A percentile compares a stretch with the other conserved stretches of the same genome.
Conservation (phyloP, 1,140 invertebrate genomes). For the Ectropis grisescens region DNA sequence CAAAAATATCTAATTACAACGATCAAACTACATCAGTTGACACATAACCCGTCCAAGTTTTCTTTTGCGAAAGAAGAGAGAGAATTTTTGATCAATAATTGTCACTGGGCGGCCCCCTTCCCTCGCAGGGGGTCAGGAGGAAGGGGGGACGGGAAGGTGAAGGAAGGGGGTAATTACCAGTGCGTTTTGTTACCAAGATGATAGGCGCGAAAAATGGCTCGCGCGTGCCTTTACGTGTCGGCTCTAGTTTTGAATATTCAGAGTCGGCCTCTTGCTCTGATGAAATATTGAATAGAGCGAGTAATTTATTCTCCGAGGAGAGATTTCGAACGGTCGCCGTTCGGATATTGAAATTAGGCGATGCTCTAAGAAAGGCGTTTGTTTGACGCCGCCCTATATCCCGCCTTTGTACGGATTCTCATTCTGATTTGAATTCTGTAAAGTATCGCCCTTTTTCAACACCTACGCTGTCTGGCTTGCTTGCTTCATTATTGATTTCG, state of each 20-base stretch:
- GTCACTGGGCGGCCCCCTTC: slow-evolving; percentile 59
- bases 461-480: too few relatives aligned
- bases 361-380: slow-evolving; percentile 56
- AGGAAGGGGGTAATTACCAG: slow-evolving; percentile 59
- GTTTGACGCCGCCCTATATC: slow-evolving; percentile 39
- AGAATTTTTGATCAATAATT: slow-evolving; percentile 71
- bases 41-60: slow-evolving; percentile 70
- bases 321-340: slow-evolving; percentile 51
- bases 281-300: slow-evolving; percentile 65
- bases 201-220: slow-evolving; percentile 68
- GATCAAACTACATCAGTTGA: slow-evolving; percentile 52
- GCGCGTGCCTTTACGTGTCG: slow-evolving; percentile 65
- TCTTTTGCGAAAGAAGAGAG: slow-evolving; percentile 70
- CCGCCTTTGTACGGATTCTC: slow-evolving; percentile 18
- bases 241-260: slow-evolving; percentile 66
- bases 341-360: slow-evolving; percentile 68
- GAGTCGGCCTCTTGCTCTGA: slow-evolving; percentile 53
- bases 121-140: slow-evolving; percentile 15
- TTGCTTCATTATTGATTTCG: too few relatives aligned
- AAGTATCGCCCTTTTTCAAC: too few relatives aligned
- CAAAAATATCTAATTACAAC: slow-evolving; percentile 55
- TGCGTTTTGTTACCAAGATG: slow-evolving; percentile 68
- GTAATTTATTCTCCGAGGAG: slow-evolving; percentile 63
- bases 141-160: slow-evolving; percentile 15
- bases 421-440: neutral